phyloP scores from a whole-genome alignment of 53 echinoderm and acorn worm species.

The Actinopyga echinites region DNA sequence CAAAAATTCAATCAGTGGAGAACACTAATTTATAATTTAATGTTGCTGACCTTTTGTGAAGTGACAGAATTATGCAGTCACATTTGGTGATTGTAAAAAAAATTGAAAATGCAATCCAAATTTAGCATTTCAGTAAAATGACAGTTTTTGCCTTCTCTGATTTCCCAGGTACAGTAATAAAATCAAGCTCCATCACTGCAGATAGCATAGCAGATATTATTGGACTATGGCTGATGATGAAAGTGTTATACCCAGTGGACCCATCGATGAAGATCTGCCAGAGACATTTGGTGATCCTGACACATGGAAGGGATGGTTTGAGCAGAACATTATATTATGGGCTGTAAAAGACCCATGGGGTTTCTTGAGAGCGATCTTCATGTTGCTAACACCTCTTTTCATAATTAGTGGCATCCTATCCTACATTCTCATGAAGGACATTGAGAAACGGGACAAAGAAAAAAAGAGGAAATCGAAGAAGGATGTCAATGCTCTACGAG shows the following conservation, averaged over 20 bases:
- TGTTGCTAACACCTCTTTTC: slow-evolving; percentile 89
- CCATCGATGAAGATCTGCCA: background rate
- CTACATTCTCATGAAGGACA: slow-evolving; percentile 88
- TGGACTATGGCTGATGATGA: slow-evolving; percentile 33
- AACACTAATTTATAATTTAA: too few species aligned
- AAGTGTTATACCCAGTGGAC: background rate
- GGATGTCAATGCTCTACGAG: slow-evolving; percentile 83
- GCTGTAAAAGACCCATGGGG: slow-evolving; percentile 91
- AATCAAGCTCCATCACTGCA: background rate
- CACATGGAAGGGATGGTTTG: slow-evolving; percentile 91
- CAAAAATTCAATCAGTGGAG: too few species aligned
- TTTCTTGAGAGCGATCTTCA: slow-evolving; percentile 80
- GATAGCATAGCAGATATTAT: background rate
- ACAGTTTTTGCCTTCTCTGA: background rate
- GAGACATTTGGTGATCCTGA: slow-evolving; percentile 21
- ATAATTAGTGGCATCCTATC: slow-evolving; percentile 90
- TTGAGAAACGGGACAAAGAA: slow-evolving; percentile 97
- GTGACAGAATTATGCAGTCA: too few species aligned
- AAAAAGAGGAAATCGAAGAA: slow-evolving; percentile 90
- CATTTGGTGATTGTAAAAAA: too few species aligned
- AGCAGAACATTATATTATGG: slow-evolving; percentile 90
- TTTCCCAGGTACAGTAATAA: slow-evolving; percentile 25
- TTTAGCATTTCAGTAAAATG: background rate
- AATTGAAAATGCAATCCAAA: too few species aligned
- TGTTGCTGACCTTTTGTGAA: too few species aligned